A percentile compares a stretch with the other conserved stretches of the same genome.
Evolutionary conservation across 2,113 vertebrate genomes (phyloP).

Genomic region (Dissostichus mawsoni): DNA sequence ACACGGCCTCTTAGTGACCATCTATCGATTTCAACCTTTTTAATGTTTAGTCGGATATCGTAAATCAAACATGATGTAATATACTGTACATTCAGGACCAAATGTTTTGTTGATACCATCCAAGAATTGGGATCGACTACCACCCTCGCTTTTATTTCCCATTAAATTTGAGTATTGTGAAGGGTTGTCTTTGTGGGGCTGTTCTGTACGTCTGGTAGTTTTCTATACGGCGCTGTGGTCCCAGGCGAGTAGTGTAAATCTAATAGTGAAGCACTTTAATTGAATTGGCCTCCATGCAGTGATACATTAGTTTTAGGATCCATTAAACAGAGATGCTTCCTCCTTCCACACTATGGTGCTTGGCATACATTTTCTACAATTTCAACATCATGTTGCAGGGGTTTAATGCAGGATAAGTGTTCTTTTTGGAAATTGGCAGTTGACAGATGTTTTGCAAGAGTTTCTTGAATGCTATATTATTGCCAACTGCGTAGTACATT

Average conservation of each 20-base stretch:
- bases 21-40: conserved; percentile 70
- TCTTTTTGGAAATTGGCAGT: background rate
- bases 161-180: conserved; percentile 54
- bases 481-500: conserved; percentile 11
- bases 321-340: conserved; percentile 69
- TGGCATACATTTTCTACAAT: conserved; percentile 18
- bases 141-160: conserved; percentile 45
- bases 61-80: conserved; percentile 68
- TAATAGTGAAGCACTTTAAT: conserved; percentile 72
- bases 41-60: conserved; percentile 41
- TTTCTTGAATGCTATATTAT: background rate
- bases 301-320: conserved; percentile 69
- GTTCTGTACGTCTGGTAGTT: conserved; percentile 58
- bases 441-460: conserved; percentile 28
- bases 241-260: conserved; percentile 69
- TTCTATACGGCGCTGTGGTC: conserved; percentile 53
- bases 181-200: conserved; percentile 53
- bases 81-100: conserved; percentile 28
- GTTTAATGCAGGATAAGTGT: background rate
- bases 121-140: conserved; percentile 40
- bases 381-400: conserved; percentile 21
- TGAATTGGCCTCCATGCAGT: conserved; percentile 67
- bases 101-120: conserved; percentile 54
- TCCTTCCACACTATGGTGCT: conserved; percentile 27
- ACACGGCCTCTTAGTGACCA: conserved; percentile 67